A percentile compares a stretch with the other conserved stretches of the same genome.
Conservation (phyloP, 2,888 invertebrate genomes). For the Eristalis intricaria region DNA sequence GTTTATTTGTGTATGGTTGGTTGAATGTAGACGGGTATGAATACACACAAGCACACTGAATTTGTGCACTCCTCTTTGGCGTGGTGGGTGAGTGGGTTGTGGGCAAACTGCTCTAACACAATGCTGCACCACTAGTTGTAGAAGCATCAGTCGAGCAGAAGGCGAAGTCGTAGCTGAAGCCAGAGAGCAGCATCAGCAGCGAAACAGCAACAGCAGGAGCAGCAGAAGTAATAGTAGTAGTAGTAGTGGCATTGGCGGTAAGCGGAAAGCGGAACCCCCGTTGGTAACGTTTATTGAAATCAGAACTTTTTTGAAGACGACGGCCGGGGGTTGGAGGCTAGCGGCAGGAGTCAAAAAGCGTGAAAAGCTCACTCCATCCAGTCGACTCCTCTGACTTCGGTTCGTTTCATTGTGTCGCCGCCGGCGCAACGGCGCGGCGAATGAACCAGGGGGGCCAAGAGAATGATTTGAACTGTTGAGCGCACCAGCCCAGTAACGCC, state of each 20-base stretch:
- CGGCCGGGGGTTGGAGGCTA: not conserved
- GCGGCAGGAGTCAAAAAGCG: constrained; percentile 63
- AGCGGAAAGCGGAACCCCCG: constrained; percentile 61
- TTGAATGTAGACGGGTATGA: constrained; percentile 3
- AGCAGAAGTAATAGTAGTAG: constrained; percentile 27
- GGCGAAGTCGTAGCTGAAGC: not conserved
- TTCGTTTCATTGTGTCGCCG: constrained; percentile 61
- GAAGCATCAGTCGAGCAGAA: not conserved
- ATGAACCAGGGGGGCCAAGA: not conserved
- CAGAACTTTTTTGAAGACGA: constrained; percentile 46
- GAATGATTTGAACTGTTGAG: constrained; percentile 68
- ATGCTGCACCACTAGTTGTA: constrained; percentile 45
- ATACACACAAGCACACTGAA: not conserved
- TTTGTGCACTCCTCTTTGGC: constrained; percentile 31
- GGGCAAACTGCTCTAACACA: constrained; percentile 30
- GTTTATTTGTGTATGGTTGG: not conserved
- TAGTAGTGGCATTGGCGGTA: constrained; percentile 33
- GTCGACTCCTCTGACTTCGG: constrained; percentile 59
- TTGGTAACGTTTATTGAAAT: constrained; percentile 72
- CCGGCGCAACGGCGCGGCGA: not conserved
- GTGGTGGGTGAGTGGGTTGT: constrained; percentile 12
- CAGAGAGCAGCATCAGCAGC: not conserved
- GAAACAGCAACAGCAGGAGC: not conserved
- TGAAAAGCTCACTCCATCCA: constrained; percentile 65
- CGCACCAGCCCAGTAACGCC: constrained; percentile 26